Percentiles rank a stretch among this genome's conserved stretches.
Evolutionary conservation across 2,113 vertebrate species (phyloP).

Genomic region (Leptobrachium ailaonicum): DNA sequence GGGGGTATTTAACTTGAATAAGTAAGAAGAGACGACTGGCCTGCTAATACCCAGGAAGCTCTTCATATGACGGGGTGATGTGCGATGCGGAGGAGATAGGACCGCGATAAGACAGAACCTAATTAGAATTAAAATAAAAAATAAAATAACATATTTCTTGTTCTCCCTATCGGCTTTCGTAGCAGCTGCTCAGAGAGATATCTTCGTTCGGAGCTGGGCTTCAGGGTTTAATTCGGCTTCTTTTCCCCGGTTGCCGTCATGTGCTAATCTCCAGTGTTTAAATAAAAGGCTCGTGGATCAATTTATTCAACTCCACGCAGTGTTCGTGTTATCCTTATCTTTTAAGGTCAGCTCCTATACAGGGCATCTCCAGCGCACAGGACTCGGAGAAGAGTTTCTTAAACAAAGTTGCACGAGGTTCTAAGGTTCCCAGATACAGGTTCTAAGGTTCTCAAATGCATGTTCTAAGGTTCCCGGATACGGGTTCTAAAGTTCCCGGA

Average conservation of each 20-base stretch:
- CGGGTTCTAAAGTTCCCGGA: too few species aligned
- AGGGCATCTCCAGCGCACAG: too few species aligned
- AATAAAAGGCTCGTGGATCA: constrained; percentile 45
- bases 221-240: constrained; percentile 46
- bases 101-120: constrained; percentile 47
- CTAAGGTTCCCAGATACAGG: too few species aligned
- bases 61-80: constrained; percentile 48
- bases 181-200: constrained; percentile 56
- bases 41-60: constrained; percentile 45
- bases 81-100: constrained; percentile 47
- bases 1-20: neutral
- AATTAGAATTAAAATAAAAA: too few species aligned
- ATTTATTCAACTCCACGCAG: constrained; percentile 44
- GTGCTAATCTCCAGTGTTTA: constrained; percentile 50
- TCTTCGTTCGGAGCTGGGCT: constrained; percentile 50
- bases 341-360: neutral
- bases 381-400: too few species aligned
- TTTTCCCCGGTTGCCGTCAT: constrained; percentile 54
- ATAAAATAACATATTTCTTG: neutral
- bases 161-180: constrained; percentile 49
- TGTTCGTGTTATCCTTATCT: neutral
- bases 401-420: too few species aligned
- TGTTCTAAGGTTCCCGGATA: too few species aligned
- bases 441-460: too few species aligned
- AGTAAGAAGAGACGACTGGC: constrained; percentile 41